Conservation (phyloP, 53 echinoderm and acorn worm genomes). For the Apostichopus leukothele region DNA sequence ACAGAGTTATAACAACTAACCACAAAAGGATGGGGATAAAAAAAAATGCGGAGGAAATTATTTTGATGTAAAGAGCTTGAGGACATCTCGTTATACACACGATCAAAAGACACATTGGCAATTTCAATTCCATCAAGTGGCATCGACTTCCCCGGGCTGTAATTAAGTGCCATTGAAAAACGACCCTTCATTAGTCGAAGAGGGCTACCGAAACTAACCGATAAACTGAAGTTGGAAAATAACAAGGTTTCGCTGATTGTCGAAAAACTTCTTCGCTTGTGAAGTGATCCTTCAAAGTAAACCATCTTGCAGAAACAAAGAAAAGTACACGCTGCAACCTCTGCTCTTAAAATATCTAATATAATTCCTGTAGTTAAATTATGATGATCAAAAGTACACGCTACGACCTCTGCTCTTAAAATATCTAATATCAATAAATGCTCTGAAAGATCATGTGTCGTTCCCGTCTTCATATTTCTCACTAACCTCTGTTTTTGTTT, state of each 20-base stretch:
- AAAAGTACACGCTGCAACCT: background rate
- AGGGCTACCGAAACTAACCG: background rate
- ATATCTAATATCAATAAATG: too few species aligned
- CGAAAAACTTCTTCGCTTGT: background rate
- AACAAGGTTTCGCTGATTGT: background rate
- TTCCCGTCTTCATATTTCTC: too few species aligned
- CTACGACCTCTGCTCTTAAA: background rate
- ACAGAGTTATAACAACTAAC: too few species aligned
- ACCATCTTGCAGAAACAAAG: background rate
- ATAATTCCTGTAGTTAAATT: too few species aligned
- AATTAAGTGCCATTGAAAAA: background rate
- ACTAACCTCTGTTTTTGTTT: too few species aligned
- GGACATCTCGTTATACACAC: background rate
- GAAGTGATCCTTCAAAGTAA: background rate
- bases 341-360: background rate
- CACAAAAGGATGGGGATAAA: too few species aligned
- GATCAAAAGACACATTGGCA: background rate
- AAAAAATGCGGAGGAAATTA: too few species aligned
- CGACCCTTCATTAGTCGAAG: background rate
- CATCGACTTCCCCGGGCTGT: background rate
- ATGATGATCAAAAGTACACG: background rate
- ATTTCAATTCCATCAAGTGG: background rate
- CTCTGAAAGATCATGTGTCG: too few species aligned
- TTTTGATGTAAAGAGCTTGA: background rate
- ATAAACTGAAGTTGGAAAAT: background rate